A percentile compares a stretch with the other conserved stretches of the same genome.
These are phyloP conservation scores for Rotaria macrura DNA, from an alignment of 2,888 invertebrate genomes.

Conservation along the genomic window DNA sequence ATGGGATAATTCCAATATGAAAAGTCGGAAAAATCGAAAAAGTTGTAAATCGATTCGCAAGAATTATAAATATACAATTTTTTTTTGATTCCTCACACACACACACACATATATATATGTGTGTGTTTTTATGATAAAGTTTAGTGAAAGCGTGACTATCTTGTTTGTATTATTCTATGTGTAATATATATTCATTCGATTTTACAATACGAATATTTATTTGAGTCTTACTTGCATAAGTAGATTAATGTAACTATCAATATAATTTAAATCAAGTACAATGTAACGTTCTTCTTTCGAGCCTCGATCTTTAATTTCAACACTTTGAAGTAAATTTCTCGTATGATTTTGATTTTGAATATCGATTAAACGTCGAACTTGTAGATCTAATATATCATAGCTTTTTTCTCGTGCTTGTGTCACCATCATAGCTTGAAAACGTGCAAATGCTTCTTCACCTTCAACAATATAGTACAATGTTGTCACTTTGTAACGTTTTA, in stretches of 20 bases:
- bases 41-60: too few species aligned
- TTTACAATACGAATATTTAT: too few species aligned
- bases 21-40: too few species aligned
- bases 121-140: too few species aligned
- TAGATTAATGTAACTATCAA: conserved; percentile 25
- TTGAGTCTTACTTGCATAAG: conserved; percentile 25
- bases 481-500: background rate
- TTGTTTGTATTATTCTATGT: too few species aligned
- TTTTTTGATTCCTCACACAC: too few species aligned
- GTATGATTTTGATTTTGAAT: background rate
- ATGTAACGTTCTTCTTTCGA: conserved; percentile 26
- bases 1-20: too few species aligned
- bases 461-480: conserved; percentile 11
- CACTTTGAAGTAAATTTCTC: conserved; percentile 16
- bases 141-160: too few species aligned
- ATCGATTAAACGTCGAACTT: conserved; percentile 2
- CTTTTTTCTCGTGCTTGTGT: conserved; percentile 20
- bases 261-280: conserved; percentile 21
- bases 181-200: too few species aligned
- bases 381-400: conserved; percentile 15
- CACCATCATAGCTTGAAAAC: conserved; percentile 13
- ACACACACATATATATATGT: too few species aligned
- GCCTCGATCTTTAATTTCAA: conserved; percentile 15
- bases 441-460: conserved; percentile 18
- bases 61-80: too few species aligned